A percentile compares a stretch with the other conserved stretches of the same genome.
phyloP scores from a whole-genome alignment of 2,113 vertebrate species.

The Sceloporus undulatus region DNA sequence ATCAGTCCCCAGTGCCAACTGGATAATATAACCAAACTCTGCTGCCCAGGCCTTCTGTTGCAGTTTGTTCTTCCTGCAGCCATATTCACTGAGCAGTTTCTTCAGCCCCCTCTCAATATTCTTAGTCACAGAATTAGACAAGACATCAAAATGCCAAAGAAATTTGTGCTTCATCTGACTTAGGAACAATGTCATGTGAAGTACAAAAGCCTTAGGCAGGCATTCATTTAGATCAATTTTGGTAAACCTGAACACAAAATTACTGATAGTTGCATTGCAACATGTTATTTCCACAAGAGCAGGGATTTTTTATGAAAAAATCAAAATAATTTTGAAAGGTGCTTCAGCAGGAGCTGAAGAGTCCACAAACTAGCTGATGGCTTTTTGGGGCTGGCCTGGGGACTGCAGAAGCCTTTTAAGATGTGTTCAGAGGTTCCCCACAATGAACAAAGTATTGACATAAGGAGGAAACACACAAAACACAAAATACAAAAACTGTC shows the following conservation, averaged over 20 bases:
- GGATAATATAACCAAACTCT: background rate
- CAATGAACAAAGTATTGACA: background rate
- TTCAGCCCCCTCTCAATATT: background rate
- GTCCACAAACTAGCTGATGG: background rate
- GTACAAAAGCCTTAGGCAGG: background rate
- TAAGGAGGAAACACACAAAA: background rate
- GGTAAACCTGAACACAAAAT: background rate
- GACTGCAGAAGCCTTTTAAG: background rate
- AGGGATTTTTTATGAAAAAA: background rate
- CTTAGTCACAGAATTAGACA: background rate
- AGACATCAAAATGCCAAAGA: background rate
- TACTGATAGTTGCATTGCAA: background rate
- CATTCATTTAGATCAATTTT: background rate
- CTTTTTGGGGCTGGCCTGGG: background rate
- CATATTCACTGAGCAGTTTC: background rate
- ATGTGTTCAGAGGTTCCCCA: background rate
- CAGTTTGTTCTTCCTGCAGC: slow-evolving; percentile 1
- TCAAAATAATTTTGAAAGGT: background rate
- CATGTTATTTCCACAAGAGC: background rate
- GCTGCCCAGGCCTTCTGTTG: background rate
- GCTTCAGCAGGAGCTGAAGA: background rate
- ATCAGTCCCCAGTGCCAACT: background rate
- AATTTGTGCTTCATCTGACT: background rate
- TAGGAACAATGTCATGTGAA: background rate
- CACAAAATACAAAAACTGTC: background rate